Base-by-base conservation (phyloP, 1,140 invertebrate genomes). In the Stegodyphus dumicola region DNA sequence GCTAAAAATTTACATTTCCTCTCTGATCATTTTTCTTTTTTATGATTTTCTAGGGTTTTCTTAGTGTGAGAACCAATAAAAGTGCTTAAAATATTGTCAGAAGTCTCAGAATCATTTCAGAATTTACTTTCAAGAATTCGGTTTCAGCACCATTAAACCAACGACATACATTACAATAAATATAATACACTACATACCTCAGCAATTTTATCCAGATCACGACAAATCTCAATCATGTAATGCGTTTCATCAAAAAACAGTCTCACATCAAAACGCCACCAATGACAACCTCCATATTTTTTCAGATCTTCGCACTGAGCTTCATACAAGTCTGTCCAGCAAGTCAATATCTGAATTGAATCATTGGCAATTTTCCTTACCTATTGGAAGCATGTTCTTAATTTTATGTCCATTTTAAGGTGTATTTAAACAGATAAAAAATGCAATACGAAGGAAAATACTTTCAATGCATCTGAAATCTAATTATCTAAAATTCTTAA, bases 251-350 rank as follows among this genome's bases (percentile, higher is more conserved):
- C 52, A 51, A 85, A 85, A 69, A 85, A 17, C 10, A 54, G n/a
- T 70, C 65, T 53, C 11, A 66, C 60, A 11, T 85, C 74, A 33
- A 85, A 85, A n/a, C 71, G 15, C 81, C 81, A 85, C 81, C 81
- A 85, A 70, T 76, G 77, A 51, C 51, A 10, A 5, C 6, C 13
- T 2, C 81, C 81, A 18, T 69, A 85, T 6, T 54, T 76, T 6
- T 85, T 85, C 1, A 85, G 64, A n/a, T 66, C 56, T 17, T 85
- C 73, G 52, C 74, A 49, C 51, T 76, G 65, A 60, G 53, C 33
- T 4, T 69, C n/a, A n/a, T 85, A 85, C 6, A 76, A 18, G 13
- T 85, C n/a, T 13, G 76, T 85, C 81, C 81, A 85, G 33, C 56
- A 70, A n/a, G n/a, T 33, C 51, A 85, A 60, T 18, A 85, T 54